A percentile compares a stretch with the other conserved stretches of the same genome.
phyloP scores from a whole-genome alignment of 2,113 vertebrate species.

The Corythornis vintsioides region DNA sequence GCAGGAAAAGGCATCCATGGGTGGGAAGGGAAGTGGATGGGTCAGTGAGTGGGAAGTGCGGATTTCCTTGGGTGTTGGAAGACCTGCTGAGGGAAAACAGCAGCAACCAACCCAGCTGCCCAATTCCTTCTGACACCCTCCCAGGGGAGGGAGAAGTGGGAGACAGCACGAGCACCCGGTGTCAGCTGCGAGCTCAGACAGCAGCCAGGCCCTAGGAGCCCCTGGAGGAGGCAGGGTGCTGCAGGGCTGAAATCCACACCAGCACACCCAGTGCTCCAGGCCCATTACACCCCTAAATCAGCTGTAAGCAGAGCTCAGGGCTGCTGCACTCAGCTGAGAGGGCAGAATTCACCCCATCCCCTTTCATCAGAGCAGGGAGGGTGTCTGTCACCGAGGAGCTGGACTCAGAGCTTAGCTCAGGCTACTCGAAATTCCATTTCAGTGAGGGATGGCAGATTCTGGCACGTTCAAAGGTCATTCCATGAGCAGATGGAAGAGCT shows the following conservation, averaged over 20 bases:
- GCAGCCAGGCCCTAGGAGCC: background rate
- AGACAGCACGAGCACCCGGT: background rate
- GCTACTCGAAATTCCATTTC: constrained; percentile 25
- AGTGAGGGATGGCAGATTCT: background rate
- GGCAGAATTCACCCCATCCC: background rate
- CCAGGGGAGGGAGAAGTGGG: background rate
- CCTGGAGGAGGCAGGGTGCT: background rate
- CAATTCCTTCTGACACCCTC: background rate
- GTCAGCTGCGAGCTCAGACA: constrained; percentile 7
- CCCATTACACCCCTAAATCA: background rate
- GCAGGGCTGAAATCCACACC: constrained; percentile 15
- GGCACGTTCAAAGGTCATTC: constrained; percentile 35
- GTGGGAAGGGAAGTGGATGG: background rate
- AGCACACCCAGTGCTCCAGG: background rate
- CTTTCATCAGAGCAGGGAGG: background rate
- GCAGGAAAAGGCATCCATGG: background rate
- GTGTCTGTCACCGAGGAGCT: background rate
- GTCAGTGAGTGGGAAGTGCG: background rate
- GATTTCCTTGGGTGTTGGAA: background rate
- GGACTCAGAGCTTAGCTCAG: background rate
- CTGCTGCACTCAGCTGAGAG: background rate
- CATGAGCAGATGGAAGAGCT: background rate
- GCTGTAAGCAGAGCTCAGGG: background rate
- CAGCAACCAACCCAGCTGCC: background rate
- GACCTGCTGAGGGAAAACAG: background rate